Percentiles rank a stretch among this genome's conserved stretches.
Evolutionary conservation across 2,113 vertebrate genomes (phyloP).

Genomic region (Eurypyga helias): DNA sequence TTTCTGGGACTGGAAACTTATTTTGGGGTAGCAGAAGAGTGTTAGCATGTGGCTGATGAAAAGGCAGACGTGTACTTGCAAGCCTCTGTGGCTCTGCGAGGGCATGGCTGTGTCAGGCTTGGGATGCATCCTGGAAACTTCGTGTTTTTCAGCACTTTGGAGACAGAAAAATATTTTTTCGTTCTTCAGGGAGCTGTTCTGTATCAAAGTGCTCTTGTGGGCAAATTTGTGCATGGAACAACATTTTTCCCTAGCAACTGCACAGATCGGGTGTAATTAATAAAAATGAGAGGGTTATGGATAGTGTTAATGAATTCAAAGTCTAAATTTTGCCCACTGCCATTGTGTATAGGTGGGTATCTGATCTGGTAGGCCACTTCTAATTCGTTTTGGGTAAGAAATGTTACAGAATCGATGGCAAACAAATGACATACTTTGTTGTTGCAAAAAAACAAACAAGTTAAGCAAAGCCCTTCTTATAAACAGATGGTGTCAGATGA

Average conservation of each 20-base stretch:
- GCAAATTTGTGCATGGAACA: neutral
- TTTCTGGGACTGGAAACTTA: neutral
- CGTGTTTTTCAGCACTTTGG: neutral
- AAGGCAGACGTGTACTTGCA: neutral
- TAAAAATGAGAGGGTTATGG: neutral
- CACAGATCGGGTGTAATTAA: neutral
- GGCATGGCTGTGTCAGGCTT: neutral
- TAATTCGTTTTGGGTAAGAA: neutral
- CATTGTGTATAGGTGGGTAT: neutral
- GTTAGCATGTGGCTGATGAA: neutral
- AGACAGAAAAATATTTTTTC: conserved; percentile 5
- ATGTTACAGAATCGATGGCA: neutral
- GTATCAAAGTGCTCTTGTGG: neutral
- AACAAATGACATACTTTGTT: neutral
- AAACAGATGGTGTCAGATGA: neutral
- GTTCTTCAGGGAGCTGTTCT: neutral
- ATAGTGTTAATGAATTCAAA: neutral
- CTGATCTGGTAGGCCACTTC: neutral
- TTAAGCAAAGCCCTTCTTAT: neutral
- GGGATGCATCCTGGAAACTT: neutral
- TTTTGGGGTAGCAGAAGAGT: neutral
- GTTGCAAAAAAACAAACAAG: neutral
- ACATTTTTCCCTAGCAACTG: neutral
- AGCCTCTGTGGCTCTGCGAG: neutral
- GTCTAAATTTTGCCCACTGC: neutral